Evolutionary conservation across 1,140 invertebrate species (phyloP).

Genomic region (Zaprionus capensis): DNA sequence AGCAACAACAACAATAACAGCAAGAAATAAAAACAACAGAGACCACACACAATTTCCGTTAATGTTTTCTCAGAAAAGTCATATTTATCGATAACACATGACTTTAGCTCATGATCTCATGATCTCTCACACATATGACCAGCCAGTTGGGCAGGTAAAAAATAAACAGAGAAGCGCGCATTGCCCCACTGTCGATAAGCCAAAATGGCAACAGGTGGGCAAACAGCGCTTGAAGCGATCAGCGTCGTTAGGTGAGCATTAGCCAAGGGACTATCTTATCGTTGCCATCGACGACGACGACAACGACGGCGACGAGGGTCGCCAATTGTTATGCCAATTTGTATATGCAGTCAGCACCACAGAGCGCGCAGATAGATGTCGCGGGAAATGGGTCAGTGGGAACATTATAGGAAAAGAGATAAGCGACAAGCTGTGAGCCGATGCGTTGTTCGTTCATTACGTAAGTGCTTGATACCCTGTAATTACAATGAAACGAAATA

Average conservation of each 20-base stretch:
- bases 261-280: slow-evolving; percentile 29
- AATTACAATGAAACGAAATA: background rate
- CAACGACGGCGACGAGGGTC: slow-evolving; percentile 5
- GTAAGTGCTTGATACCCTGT: background rate
- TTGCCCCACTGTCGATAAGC: slow-evolving; percentile 13
- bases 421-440: background rate
- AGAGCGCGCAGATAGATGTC: background rate
- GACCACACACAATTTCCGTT: background rate
- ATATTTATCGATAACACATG: slow-evolving; percentile 1
- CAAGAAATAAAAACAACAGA: background rate
- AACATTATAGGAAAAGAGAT: background rate
- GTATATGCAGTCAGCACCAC: background rate
- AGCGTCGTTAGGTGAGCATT: slow-evolving; percentile 24
- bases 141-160: slow-evolving; percentile 12
- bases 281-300: slow-evolving; percentile 13
- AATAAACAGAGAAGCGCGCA: slow-evolving; percentile 5
- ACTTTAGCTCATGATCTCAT: slow-evolving; percentile 10
- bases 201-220: slow-evolving; percentile 16
- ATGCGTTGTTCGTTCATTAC: background rate
- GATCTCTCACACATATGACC: too few species aligned
- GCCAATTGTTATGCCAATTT: slow-evolving; percentile 19
- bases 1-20: background rate
- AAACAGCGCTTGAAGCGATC: background rate
- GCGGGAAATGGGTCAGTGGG: slow-evolving; percentile 12
- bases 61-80: background rate